These are phyloP conservation scores for Acholoe squamosa DNA, from an alignment of 2,888 invertebrate species.

Conservation along the genomic window DNA sequence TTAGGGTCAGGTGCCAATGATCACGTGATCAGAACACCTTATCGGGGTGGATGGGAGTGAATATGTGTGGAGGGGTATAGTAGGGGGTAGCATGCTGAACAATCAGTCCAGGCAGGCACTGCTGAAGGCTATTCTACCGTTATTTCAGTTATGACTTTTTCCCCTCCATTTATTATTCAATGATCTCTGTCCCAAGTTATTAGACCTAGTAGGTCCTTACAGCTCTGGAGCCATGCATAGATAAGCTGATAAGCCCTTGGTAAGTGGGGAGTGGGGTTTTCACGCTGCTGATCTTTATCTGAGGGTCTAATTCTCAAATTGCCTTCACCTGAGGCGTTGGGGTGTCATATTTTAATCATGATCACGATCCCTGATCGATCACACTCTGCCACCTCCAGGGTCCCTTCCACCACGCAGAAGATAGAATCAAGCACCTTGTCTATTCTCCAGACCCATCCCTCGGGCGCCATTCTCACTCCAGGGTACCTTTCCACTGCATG, in stretches of 20 bases:
- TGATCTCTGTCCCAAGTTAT: background rate
- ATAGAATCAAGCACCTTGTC: background rate
- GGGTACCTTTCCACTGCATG: background rate
- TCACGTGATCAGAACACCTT: constrained; percentile 42
- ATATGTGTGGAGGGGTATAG: background rate
- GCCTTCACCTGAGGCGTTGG: background rate
- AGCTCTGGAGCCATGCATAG: background rate
- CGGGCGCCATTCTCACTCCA: background rate
- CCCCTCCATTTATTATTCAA: background rate
- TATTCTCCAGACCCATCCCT: background rate
- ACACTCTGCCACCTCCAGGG: background rate
- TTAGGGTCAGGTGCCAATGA: constrained; percentile 48
- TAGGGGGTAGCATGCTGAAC: background rate
- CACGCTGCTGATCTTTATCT: background rate
- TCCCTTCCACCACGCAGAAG: background rate
- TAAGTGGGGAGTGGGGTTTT: background rate
- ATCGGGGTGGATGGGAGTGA: background rate
- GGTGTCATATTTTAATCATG: constrained; percentile 38
- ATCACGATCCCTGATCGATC: background rate
- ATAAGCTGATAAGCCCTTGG: background rate
- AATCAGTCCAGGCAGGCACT: background rate
- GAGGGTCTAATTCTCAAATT: background rate
- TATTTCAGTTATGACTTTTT: background rate
- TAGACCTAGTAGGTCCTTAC: background rate
- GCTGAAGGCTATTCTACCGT: background rate